Base-by-base conservation (phyloP, 2,797 vertebrate species). In the Peromyscus melanophrys region DNA sequence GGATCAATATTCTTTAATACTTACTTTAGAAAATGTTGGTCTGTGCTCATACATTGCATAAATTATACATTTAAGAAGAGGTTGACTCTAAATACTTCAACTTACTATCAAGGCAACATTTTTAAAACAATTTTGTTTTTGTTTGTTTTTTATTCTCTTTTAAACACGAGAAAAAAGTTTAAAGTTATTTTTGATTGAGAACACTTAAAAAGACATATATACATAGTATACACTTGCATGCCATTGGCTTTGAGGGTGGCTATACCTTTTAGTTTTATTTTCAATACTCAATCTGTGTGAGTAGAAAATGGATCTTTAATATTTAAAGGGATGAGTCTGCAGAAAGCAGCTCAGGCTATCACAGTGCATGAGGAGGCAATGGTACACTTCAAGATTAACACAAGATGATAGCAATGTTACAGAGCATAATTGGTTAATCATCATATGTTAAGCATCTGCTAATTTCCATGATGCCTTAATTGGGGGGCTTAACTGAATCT, bases 91-190 rank as follows among this genome's bases (percentile, higher is more conserved):
- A 97, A 81, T 96, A 80, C 1, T 94, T 69, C 81, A 95, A 94
- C 21, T 49, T 96, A 67, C 49, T 96, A 94, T 85, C 1, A 95
- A 96, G 89, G 80, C n/a, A 94, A 75, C 97, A 88, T 95, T 67
- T 86, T 90, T 85, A 89, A 86, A 86, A 90, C 23, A 63, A 80
- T 63, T 95, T 95, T 83, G 19, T 11, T 77, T 43, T 85, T 95
- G 23, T 85, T 89, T 92, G 55, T 57, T 52, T 52, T 52, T 52
- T 94, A 86, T 89, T 96, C 43, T 89, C 77, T 92, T 96, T 95
- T 77, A 95, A 73, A 97, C 89, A 27, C 37, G 96, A 95, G 92
- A 49, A 16, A 59, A 92, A 82, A 92, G 3, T 71, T 94, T 84
- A 88, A 97, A 96, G 63, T 76, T 73, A 89, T 89, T 96, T 59